These are phyloP conservation scores for Himalopsyche anomala DNA, from an alignment of 2,888 invertebrate species.

Conservation along the genomic window DNA sequence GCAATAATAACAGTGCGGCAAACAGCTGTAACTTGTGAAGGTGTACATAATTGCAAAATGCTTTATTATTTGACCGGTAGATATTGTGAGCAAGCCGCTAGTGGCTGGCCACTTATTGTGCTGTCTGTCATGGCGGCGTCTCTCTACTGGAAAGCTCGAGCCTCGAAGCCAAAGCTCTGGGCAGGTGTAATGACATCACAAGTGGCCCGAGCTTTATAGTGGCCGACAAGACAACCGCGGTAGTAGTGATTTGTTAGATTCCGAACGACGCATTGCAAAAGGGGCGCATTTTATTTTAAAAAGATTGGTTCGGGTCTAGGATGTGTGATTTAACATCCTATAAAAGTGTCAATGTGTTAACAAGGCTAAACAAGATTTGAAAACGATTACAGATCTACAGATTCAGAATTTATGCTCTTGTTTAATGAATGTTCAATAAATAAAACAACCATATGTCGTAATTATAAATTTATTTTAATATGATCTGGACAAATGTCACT, in stretches of 20 bases:
- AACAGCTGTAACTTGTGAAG: slow-evolving; percentile 64
- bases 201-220: slow-evolving; percentile 9
- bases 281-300: slow-evolving; percentile 12
- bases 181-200: slow-evolving; percentile 34
- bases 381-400: not conserved
- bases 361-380: slow-evolving; percentile 13
- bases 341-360: slow-evolving; percentile 15
- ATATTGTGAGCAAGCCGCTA: slow-evolving; percentile 38
- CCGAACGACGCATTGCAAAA: slow-evolving; percentile 26
- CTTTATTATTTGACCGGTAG: slow-evolving; percentile 56
- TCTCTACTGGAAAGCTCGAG: slow-evolving; percentile 10
- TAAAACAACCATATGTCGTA: too few species aligned
- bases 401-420: not conserved
- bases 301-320: not conserved
- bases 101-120: slow-evolving; percentile 50
- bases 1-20: slow-evolving; percentile 53
- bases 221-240: not conserved
- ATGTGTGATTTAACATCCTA: slow-evolving; percentile 23
- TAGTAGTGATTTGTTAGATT: slow-evolving; percentile 30
- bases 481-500: too few species aligned
- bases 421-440: not conserved
- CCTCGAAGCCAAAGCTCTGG: slow-evolving; percentile 8
- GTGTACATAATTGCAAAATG: slow-evolving; percentile 64
- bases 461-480: too few species aligned
- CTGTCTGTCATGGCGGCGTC: slow-evolving; percentile 56